Base-by-base conservation (phyloP, 2,113 vertebrate species). In the Carettochelys insculpta region DNA sequence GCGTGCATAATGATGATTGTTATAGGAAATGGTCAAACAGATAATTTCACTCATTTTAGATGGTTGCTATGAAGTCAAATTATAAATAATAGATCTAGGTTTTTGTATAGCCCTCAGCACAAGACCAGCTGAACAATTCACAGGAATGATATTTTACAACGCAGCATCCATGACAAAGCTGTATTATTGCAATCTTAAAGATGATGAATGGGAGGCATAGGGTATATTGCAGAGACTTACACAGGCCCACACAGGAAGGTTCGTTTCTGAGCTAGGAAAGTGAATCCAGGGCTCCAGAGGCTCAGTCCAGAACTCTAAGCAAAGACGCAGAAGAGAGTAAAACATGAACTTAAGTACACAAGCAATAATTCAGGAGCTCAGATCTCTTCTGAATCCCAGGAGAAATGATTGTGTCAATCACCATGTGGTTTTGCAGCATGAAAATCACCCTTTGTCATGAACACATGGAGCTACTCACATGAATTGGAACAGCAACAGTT, bases 261-360 rank as follows among this genome's bases (percentile, higher is more conserved):
- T 14, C 14, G 41, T 45, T 75, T 71, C 38, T 75, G 41, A 56
- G n/a, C 47, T 52, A 79, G 31, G 41, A 12, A n/a, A 56, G 51
- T 2, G 11, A 58, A 48, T 34, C 0, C 0, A 47, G 34, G 24
- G 29, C 61, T 25, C 1, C 61, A 38, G 43, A 0, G 50, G 24
- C 27, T 9, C 61, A 2, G 56, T 16, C 41, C 58, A 31, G 58
- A 13, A 79, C 56, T 38, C 16, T 41, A n/a, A 16, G 14, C 11
- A 50, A 5, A 61, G 38, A 20, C 1, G 1, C 61, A 68, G 17
- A 11, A 0, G 0, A 56, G 43, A 45, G 58, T 0, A 0, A 75
- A 56, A 76, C 82, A 75, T 13, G 52, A 34, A 13, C 38, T 34
- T 65, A 14, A 27, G 6, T 0, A 3, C 50, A 13, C 6, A 65